Conservation (phyloP, 2,888 invertebrate species). For the Cephalotes varians region DNA sequence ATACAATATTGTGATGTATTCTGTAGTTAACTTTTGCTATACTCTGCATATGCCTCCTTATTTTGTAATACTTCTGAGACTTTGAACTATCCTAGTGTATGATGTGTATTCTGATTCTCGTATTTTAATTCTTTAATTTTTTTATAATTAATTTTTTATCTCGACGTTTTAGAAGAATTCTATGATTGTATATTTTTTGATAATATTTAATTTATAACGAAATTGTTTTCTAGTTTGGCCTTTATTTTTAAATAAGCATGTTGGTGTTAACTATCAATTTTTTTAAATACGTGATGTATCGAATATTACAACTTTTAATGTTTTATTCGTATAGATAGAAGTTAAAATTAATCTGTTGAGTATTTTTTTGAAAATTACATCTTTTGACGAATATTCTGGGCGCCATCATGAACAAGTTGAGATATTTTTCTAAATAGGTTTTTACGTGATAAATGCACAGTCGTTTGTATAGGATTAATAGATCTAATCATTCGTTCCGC, state of each 20-base stretch:
- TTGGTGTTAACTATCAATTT: neutral
- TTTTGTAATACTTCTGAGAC: neutral
- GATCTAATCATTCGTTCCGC: constrained; percentile 48
- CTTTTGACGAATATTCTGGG: constrained; percentile 10
- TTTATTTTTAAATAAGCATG: neutral
- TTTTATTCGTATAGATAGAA: neutral
- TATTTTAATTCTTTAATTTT: neutral
- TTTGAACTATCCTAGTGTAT: neutral
- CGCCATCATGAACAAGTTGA: neutral
- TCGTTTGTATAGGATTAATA: constrained; percentile 54
- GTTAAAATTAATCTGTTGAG: neutral
- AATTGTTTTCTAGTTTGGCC: no score
- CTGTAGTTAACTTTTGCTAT: neutral
- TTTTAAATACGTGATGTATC: neutral
- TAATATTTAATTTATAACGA: neutral
- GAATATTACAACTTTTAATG: neutral
- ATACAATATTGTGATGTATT: neutral
- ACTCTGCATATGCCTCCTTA: neutral
- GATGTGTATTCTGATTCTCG: neutral
- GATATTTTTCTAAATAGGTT: constrained; percentile 44
- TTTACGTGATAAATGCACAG: constrained; percentile 29
- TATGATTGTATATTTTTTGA: neutral
- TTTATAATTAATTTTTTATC: neutral
- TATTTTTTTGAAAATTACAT: neutral
- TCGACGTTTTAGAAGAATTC: neutral